Evolutionary conservation across 2,113 vertebrate species (phyloP).

Genomic region (Pampusana beccarii): DNA sequence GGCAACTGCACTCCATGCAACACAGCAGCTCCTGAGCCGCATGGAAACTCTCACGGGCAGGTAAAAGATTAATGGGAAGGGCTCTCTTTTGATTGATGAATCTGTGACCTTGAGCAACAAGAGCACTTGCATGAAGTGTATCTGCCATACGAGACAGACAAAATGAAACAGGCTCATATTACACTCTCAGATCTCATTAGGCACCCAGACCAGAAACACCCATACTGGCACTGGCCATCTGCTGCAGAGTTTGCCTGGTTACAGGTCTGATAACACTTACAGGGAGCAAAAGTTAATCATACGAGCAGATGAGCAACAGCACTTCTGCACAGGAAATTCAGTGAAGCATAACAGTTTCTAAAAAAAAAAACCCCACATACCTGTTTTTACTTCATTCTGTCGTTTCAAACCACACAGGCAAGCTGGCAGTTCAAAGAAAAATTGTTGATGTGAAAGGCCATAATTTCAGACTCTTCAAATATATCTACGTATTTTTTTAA

Average conservation of each 20-base stretch:
- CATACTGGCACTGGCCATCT: constrained; percentile 55
- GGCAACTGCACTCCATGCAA: neutral
- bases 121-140: constrained; percentile 35
- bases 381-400: constrained; percentile 11
- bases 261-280: constrained; percentile 52
- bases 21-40: neutral
- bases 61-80: constrained; percentile 50
- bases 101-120: constrained; percentile 57
- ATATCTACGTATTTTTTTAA: neutral
- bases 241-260: constrained; percentile 54
- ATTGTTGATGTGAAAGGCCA: neutral
- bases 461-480: neutral
- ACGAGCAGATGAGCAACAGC: constrained; percentile 22
- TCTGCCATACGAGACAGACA: constrained; percentile 45
- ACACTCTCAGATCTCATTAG: constrained; percentile 65
- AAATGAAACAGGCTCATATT: constrained; percentile 55
- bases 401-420: constrained; percentile 11
- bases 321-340: constrained; percentile 57
- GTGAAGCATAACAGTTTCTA: constrained; percentile 21
- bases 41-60: neutral
- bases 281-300: constrained; percentile 52
- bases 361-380: constrained; percentile 19
- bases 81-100: constrained; percentile 46
- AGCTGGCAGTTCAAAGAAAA: neutral
- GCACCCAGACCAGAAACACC: constrained; percentile 41